Conservation (phyloP, 2,888 invertebrate genomes). For the Nomada fucata region DNA sequence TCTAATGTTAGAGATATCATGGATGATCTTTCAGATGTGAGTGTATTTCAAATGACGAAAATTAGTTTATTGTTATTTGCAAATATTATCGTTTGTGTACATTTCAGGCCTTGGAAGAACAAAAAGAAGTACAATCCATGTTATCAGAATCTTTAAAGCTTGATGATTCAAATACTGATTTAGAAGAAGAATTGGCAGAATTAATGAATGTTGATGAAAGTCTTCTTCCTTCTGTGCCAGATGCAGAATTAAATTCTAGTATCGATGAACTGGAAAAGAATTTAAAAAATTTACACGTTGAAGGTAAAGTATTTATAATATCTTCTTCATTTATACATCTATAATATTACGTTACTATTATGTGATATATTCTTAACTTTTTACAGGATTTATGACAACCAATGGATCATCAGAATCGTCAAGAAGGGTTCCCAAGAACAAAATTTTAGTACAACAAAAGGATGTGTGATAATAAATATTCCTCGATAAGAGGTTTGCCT, state of each 20-base stretch:
- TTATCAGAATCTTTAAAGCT: constrained; percentile 85
- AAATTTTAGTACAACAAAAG: constrained; percentile 15
- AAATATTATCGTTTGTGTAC: background rate
- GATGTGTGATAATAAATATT: constrained; percentile 17
- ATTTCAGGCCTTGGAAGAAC: constrained; percentile 86
- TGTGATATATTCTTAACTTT: constrained; percentile 4
- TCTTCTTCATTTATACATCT: background rate
- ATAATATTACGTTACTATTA: background rate
- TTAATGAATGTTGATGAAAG: constrained; percentile 82
- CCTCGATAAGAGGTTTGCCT: background rate
- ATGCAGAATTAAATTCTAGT: constrained; percentile 33
- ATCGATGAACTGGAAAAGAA: constrained; percentile 67
- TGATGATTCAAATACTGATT: constrained; percentile 87
- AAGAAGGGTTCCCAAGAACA: constrained; percentile 9
- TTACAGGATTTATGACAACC: constrained; percentile 9
- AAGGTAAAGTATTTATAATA: constrained; percentile 71
- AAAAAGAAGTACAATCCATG: constrained; percentile 86
- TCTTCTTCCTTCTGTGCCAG: constrained; percentile 25
- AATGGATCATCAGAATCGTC: background rate
- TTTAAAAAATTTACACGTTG: constrained; percentile 70
- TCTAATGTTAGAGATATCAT: constrained; percentile 90
- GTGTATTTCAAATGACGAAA: constrained; percentile 17
- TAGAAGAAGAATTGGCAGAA: constrained; percentile 89
- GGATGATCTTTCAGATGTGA: constrained; percentile 90
- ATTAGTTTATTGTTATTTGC: constrained; percentile 18